Conservation (phyloP, 2,888 invertebrate genomes). For the Arctia plantaginis region DNA sequence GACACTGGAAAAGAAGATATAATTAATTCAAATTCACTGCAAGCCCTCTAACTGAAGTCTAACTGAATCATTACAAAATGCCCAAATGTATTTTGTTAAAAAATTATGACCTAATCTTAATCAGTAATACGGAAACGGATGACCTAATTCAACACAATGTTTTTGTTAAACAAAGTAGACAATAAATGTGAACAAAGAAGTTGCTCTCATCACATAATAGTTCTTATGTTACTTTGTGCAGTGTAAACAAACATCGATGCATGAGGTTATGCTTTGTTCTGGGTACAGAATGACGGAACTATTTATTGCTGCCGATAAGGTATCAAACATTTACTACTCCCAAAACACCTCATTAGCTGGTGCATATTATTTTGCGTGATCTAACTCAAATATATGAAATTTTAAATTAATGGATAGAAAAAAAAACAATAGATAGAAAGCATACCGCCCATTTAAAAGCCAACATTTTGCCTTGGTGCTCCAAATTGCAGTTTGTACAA, state of each 20-base stretch:
- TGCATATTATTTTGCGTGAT: neutral
- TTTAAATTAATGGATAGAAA: neutral
- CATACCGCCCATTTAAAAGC: neutral
- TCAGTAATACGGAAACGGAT: neutral
- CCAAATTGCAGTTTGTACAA: too few relatives aligned
- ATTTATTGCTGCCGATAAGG: neutral
- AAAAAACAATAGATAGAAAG: neutral
- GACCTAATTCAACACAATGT: conserved; percentile 3
- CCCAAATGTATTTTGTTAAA: too few relatives aligned
- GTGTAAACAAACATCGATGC: conserved; percentile 7
- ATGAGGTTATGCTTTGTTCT: conserved; percentile 1
- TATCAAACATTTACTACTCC: neutral
- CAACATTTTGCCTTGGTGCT: too few relatives aligned
- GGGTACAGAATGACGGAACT: neutral
- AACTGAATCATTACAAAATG: too few relatives aligned
- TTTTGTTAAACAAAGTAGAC: conserved; percentile 15
- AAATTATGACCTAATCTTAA: too few relatives aligned
- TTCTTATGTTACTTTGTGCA: neutral
- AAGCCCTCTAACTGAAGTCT: too few relatives aligned
- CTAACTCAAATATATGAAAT: neutral
- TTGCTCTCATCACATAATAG: conserved; percentile 10
- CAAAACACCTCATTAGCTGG: neutral
- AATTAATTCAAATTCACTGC: too few relatives aligned
- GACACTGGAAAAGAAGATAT: too few relatives aligned
- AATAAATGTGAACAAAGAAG: conserved; percentile 10